Evolutionary conservation across 2,113 vertebrate species (phyloP).

Genomic region (Fregata magnificens): DNA sequence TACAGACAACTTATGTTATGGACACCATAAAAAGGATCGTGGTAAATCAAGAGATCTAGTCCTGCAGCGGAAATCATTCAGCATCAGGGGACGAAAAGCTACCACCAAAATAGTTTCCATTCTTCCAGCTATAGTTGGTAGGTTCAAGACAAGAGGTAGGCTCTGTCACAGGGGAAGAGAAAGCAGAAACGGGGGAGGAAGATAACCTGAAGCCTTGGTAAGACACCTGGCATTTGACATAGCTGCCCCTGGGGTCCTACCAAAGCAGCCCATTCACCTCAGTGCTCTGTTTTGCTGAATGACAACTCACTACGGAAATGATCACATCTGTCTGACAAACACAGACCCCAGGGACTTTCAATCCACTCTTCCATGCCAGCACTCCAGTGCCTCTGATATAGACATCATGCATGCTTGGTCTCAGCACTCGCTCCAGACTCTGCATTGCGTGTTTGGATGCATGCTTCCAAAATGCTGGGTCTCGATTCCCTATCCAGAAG

Average conservation of each 20-base stretch:
- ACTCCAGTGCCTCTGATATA: not conserved
- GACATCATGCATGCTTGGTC: not conserved
- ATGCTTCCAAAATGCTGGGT: not conserved
- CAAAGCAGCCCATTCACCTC: not conserved
- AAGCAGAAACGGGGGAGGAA: not conserved
- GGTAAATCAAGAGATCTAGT: not conserved
- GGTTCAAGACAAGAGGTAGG: not conserved
- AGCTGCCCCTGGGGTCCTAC: not conserved
- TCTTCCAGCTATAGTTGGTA: not conserved
- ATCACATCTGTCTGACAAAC: not conserved
- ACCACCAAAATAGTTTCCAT: not conserved
- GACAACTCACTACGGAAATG: accelerated
- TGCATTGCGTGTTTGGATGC: not conserved
- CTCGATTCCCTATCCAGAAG: not conserved
- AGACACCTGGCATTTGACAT: not conserved
- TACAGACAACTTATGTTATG: not conserved
- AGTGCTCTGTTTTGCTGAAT: not conserved
- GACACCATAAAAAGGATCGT: not conserved
- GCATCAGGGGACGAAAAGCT: not conserved
- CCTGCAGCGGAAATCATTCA: not conserved
- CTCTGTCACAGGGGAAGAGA: not conserved
- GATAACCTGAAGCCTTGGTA: not conserved
- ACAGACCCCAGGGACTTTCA: not conserved
- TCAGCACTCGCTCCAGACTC: not conserved
- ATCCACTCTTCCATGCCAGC: not conserved